Percentiles rank a stretch among this genome's conserved stretches.
These are phyloP conservation scores for Arbacia lixula DNA, from an alignment of 53 echinoderm and acorn worm genomes.

Conservation along the genomic window DNA sequence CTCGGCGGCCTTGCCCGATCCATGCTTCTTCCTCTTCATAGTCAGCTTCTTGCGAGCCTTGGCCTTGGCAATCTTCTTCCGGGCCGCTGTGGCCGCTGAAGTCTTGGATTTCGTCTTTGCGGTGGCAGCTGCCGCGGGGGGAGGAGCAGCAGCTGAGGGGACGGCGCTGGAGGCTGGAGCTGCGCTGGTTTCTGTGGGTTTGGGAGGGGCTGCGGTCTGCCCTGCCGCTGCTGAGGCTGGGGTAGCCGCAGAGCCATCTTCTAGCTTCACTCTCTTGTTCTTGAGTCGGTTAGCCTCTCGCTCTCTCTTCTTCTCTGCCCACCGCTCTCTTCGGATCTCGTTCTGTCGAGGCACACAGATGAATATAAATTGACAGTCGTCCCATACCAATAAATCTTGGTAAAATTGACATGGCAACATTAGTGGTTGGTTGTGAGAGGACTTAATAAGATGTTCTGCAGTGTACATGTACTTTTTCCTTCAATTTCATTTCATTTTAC, in stretches of 20 bases:
- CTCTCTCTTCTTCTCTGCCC: slow-evolving; percentile 67
- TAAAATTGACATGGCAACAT: no score
- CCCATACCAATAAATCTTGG: no score
- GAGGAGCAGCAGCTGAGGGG: neutral
- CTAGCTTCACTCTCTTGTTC: slow-evolving; percentile 54
- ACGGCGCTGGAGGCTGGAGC: neutral
- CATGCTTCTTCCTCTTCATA: slow-evolving; percentile 51
- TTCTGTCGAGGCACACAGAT: slow-evolving; percentile 47
- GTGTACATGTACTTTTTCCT: no score
- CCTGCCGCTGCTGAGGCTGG: neutral
- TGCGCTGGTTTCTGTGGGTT: neutral
- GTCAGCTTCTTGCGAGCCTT: slow-evolving; percentile 44
- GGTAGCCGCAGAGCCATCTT: neutral
- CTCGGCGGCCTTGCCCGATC: neutral
- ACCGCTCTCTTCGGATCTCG: slow-evolving; percentile 63
- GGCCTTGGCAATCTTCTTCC: slow-evolving; percentile 59
- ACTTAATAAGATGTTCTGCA: no score
- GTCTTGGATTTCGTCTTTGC: slow-evolving; percentile 52
- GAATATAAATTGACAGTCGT: no score
- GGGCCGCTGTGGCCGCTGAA: slow-evolving; percentile 48
- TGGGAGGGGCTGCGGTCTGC: neutral
- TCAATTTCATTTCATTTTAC: no score
- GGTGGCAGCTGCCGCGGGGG: slow-evolving; percentile 20
- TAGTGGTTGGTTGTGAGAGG: no score
- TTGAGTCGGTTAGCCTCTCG: slow-evolving; percentile 32